Evolutionary conservation across 1,140 invertebrate species (phyloP).

Genomic region (Tetramorium parvispinum): DNA sequence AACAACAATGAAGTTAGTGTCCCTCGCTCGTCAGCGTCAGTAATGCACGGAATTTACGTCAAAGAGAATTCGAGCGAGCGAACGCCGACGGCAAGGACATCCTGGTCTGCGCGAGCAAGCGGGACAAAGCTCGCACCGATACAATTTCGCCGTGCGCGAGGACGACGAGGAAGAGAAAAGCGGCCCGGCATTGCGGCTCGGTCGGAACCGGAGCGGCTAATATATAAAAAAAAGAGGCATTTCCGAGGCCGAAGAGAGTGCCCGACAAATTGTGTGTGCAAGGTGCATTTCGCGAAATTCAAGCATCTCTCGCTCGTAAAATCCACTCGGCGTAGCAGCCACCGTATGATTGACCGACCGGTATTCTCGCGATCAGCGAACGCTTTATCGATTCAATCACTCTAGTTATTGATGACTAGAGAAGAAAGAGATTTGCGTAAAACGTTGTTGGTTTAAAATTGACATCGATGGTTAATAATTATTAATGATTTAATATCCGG

Average conservation of each 20-base stretch:
- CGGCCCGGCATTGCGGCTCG: neutral
- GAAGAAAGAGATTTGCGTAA: conserved; percentile 4
- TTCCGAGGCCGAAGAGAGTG: conserved; percentile 30
- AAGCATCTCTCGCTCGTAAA: conserved; percentile 38
- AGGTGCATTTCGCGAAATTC: conserved; percentile 37
- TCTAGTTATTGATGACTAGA: neutral
- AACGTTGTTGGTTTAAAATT: neutral
- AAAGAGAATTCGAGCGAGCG: conserved; percentile 80
- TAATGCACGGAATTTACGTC: conserved; percentile 83
- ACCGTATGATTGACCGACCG: neutral
- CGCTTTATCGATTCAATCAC: conserved; percentile 32
- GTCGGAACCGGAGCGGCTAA: conserved; percentile 16
- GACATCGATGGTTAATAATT: neutral
- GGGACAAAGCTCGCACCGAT: conserved; percentile 31
- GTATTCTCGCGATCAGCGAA: conserved; percentile 25
- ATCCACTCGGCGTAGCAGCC: conserved; percentile 5
- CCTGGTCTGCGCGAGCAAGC: conserved; percentile 50
- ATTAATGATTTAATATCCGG: conserved; percentile 3
- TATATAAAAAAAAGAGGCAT: conserved; percentile 31
- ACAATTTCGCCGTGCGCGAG: conserved; percentile 52
- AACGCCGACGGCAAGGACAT: conserved; percentile 54
- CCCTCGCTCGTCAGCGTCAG: conserved; percentile 82
- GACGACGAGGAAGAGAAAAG: conserved; percentile 34
- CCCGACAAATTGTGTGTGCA: conserved; percentile 29
- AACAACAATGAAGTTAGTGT: conserved; percentile 84